These are phyloP conservation scores for Colius striatus DNA, from an alignment of 2,113 vertebrate genomes.

Conservation along the genomic window DNA sequence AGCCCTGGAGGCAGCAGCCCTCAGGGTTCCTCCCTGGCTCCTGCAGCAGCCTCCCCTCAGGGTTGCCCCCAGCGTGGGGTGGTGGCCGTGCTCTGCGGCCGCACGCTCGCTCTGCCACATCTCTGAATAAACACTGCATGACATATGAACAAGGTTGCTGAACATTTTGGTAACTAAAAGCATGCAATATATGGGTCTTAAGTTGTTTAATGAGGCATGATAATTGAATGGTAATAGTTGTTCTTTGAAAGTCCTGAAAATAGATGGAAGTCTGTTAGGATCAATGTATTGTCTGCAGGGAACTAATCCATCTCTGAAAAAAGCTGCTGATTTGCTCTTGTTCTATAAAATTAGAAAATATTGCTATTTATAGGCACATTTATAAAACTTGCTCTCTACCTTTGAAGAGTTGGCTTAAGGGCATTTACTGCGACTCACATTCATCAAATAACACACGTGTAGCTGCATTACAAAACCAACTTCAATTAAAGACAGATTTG, in stretches of 20 bases:
- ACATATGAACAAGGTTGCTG: background rate
- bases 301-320: background rate
- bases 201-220: conserved; percentile 3
- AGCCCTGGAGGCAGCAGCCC: background rate
- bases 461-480: background rate
- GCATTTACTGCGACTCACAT: background rate
- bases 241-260: conserved; percentile 20
- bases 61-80: rapidly evolving
- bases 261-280: conserved; percentile 15
- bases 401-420: background rate
- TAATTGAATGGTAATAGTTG: conserved; percentile 10
- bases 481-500: background rate
- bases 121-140: background rate
- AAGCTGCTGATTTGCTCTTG: conserved; percentile 1
- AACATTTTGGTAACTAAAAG: background rate
- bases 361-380: conserved; percentile 16
- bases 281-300: conserved; percentile 7
- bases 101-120: background rate
- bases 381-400: background rate
- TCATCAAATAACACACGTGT: background rate
- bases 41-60: rapidly evolving
- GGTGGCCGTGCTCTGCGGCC: background rate
- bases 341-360: conserved; percentile 29
- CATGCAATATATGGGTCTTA: background rate
- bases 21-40: background rate